Percentiles rank a stretch among this genome's conserved stretches.
These are phyloP conservation scores for Merodon equestris DNA, from an alignment of 2,888 invertebrate genomes.

Conservation along the genomic window DNA sequence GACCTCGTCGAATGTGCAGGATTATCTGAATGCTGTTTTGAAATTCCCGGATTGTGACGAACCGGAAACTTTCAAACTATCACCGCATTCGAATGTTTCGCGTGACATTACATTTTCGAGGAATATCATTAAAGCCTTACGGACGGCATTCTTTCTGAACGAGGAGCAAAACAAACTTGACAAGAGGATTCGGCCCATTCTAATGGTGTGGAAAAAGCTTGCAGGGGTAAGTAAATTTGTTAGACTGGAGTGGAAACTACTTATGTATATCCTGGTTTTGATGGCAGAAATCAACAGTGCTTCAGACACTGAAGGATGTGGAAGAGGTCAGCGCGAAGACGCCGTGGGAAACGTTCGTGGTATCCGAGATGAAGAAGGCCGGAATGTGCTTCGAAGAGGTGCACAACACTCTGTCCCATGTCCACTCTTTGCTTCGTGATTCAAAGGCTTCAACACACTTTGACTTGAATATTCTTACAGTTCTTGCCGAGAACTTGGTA, in stretches of 20 bases:
- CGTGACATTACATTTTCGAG: conserved; percentile 75
- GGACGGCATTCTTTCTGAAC: conserved; percentile 72
- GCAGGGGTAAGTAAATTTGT: conserved; percentile 78
- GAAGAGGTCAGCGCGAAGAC: conserved; percentile 58
- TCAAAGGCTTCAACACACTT: conserved; percentile 67
- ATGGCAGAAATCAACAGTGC: conserved; percentile 73
- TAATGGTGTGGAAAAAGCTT: conserved; percentile 91
- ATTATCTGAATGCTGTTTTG: conserved; percentile 75
- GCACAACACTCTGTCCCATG: conserved; percentile 74
- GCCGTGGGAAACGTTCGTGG: conserved; percentile 76
- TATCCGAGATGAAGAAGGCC: conserved; percentile 75
- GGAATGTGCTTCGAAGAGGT: conserved; percentile 74
- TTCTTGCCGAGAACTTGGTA: conserved; percentile 75
- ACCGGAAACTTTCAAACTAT: conserved; percentile 76
- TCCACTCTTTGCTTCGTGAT: conserved; percentile 73
- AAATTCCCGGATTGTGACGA: conserved; percentile 76
- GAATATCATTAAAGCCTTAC: conserved; percentile 74
- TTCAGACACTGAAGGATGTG: conserved; percentile 71
- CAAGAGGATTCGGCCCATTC: conserved; percentile 83
- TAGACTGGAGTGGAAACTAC: neutral
- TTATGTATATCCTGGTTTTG: conserved; percentile 49
- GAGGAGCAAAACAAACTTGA: conserved; percentile 78
- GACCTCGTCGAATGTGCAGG: conserved; percentile 75
- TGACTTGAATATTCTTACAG: conserved; percentile 70
- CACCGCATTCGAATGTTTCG: conserved; percentile 76